These are phyloP conservation scores for mouse (Mus musculus) DNA, from an alignment of 2,113 vertebrate genomes.

Conservation along the genomic window DNA sequence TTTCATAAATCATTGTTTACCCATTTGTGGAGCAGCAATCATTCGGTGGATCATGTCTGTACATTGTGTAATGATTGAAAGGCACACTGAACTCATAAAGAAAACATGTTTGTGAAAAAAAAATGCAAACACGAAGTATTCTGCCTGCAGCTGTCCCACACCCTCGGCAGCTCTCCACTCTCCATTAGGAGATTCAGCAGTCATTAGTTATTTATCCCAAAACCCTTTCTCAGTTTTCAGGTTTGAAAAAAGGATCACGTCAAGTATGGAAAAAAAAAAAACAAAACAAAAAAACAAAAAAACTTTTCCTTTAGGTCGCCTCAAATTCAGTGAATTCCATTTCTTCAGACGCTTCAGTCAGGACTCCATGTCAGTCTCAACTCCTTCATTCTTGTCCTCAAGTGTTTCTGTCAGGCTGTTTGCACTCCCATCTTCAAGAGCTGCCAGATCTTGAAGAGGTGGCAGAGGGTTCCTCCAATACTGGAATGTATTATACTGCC, in stretches of 20 bases:
- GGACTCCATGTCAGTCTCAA: slow-evolving; percentile 92
- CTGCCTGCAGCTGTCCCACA: not conserved
- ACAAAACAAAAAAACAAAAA: too few relatives aligned
- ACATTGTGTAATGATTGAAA: slow-evolving; percentile 72
- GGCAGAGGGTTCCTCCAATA: slow-evolving; percentile 95
- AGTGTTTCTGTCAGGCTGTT: slow-evolving; percentile 57
- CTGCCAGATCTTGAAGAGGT: slow-evolving; percentile 89
- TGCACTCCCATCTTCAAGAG: slow-evolving; percentile 86
- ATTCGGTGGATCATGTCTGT: slow-evolving; percentile 68
- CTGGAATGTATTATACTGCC: slow-evolving; percentile 93
- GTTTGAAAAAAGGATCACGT: slow-evolving; percentile 52
- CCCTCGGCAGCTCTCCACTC: slow-evolving; percentile 12
- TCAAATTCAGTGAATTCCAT: not conserved
- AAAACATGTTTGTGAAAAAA: not conserved
- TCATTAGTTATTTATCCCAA: slow-evolving; percentile 57
- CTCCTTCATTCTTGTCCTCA: slow-evolving; percentile 75
- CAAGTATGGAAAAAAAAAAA: slow-evolving; percentile 52
- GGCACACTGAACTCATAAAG: slow-evolving; percentile 76
- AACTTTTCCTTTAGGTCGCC: slow-evolving; percentile 60
- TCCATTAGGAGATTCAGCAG: not conserved
- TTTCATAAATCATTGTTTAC: slow-evolving; percentile 68
- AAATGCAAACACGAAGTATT: slow-evolving; percentile 62
- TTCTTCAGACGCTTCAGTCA: slow-evolving; percentile 83
- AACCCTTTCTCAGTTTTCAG: slow-evolving; percentile 73
- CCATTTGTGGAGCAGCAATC: slow-evolving; percentile 64